Evolutionary conservation across 2,888 invertebrate species (phyloP).

Genomic region (Cheilosia scutellata): DNA sequence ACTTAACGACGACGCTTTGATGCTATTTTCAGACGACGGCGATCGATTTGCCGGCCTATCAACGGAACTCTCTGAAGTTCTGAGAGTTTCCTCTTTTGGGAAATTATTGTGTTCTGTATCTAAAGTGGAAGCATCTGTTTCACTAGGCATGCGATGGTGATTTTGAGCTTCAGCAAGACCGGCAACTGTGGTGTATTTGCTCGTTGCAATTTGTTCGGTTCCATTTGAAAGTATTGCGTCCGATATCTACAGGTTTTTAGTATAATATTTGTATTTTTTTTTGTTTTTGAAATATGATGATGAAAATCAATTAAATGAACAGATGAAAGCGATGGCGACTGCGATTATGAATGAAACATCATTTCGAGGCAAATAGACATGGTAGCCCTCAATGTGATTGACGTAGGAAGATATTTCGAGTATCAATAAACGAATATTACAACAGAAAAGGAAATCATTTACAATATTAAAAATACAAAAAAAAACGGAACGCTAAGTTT

Average conservation of each 20-base stretch:
- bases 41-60: conserved; percentile 4
- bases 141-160: conserved; percentile 53
- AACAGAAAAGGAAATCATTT: not conserved
- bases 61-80: conserved; percentile 12
- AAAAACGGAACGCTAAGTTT: conserved; percentile 14
- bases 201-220: conserved; percentile 77
- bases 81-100: conserved; percentile 1
- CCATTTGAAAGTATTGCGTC: conserved; percentile 79
- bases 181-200: conserved; percentile 48
- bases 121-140: conserved; percentile 55
- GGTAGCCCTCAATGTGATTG: not conserved
- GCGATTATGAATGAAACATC: not conserved
- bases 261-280: conserved; percentile 52
- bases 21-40: conserved; percentile 44
- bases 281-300: conserved; percentile 28
- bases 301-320: conserved; percentile 39
- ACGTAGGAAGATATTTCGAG: too few relatives aligned
- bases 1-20: conserved; percentile 23
- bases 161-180: conserved; percentile 30
- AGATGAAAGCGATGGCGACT: conserved; percentile 25
- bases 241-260: conserved; percentile 76
- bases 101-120: conserved; percentile 32
- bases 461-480: conserved; percentile 14
- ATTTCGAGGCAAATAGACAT: not conserved
- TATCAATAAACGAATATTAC: not conserved